phyloP scores from a whole-genome alignment of 2,888 invertebrate genomes.

The Acrocyrtus sp. region DNA sequence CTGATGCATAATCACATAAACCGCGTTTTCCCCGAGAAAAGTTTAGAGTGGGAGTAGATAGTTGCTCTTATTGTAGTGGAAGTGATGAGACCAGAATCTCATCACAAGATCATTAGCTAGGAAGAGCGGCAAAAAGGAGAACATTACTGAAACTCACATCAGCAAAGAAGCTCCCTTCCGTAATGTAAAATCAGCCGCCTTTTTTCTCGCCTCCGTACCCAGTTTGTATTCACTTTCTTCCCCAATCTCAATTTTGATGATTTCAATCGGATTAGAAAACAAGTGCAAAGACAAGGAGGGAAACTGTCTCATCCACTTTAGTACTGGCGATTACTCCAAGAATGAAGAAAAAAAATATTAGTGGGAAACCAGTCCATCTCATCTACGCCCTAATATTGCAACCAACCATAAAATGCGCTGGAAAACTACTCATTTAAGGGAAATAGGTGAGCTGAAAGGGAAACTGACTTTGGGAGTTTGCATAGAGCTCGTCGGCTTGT shows the following conservation, averaged over 20 bases:
- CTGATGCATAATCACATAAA: too few species aligned
- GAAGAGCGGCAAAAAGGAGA: constrained; percentile 18
- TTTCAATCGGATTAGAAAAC: constrained; percentile 30
- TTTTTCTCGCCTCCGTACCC: background rate
- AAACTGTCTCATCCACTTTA: background rate
- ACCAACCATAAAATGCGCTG: constrained; percentile 4
- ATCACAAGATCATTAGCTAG: constrained; percentile 42
- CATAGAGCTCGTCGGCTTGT: background rate
- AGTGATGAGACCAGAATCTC: too few species aligned
- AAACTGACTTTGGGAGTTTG: background rate
- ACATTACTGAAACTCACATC: constrained; percentile 14
- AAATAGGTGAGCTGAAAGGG: background rate
- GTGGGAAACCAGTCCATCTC: too few species aligned
- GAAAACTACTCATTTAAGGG: background rate
- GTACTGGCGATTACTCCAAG: too few species aligned
- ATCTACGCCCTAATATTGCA: too few species aligned
- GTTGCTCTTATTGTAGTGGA: too few species aligned
- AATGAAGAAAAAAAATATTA: too few species aligned
- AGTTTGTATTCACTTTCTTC: constrained; percentile 18
- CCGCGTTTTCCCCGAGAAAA: too few species aligned
- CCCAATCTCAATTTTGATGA: constrained; percentile 30
- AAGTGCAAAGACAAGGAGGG: background rate
- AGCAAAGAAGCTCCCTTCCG: too few species aligned
- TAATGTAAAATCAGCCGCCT: constrained; percentile 11
- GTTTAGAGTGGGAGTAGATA: too few species aligned